These are phyloP conservation scores for Neopelma chrysocephalum DNA, from an alignment of 2,797 vertebrate genomes.

Conservation along the genomic window DNA sequence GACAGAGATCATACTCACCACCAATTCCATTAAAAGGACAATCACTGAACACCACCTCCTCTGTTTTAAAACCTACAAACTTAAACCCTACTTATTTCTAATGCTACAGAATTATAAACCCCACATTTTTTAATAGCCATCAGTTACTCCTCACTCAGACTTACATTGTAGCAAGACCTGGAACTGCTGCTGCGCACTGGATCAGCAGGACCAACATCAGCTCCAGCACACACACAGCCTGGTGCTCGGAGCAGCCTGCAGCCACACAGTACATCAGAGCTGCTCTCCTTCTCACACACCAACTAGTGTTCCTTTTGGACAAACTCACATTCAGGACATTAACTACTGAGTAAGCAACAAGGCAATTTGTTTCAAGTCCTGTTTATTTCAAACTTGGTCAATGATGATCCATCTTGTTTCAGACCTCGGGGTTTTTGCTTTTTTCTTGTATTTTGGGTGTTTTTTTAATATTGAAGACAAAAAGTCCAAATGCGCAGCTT, in stretches of 20 bases:
- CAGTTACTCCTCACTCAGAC: background rate
- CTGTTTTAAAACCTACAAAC: background rate
- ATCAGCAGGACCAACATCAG: background rate
- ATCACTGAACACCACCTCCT: background rate
- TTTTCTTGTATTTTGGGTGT: background rate
- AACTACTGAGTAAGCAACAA: background rate
- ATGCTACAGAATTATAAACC: background rate
- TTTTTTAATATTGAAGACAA: background rate
- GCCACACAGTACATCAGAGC: background rate
- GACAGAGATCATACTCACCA: background rate
- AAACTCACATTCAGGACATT: background rate
- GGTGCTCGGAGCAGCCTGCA: background rate
- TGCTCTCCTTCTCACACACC: accelerated
- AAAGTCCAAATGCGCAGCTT: background rate
- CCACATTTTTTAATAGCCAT: background rate
- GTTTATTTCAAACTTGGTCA: background rate
- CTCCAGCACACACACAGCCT: background rate
- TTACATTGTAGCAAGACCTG: background rate
- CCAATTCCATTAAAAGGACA: background rate
- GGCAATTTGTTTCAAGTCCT: background rate
- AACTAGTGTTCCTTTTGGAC: background rate
- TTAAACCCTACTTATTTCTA: background rate
- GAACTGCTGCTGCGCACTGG: accelerated
- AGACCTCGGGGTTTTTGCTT: background rate
- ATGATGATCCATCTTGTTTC: background rate